Conservation (phyloP, 2,113 vertebrate species). For the Gnathonemus echidnorhynchus region DNA sequence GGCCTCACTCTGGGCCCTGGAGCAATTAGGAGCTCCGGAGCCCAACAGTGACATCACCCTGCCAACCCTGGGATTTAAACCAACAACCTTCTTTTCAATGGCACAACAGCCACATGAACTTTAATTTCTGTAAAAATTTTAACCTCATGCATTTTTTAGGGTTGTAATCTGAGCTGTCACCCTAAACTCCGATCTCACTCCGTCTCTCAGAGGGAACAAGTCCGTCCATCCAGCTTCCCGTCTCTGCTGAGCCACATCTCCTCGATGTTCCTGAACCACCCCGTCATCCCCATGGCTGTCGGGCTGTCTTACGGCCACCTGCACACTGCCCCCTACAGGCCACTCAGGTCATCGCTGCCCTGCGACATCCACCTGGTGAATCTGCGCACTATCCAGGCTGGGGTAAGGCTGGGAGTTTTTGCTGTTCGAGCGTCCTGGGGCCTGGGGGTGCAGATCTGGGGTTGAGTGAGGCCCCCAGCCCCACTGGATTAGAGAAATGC, state of each 20-base stretch:
- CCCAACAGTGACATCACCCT: background rate
- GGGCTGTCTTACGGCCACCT: constrained; percentile 36
- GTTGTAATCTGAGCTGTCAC: background rate
- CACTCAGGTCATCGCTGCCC: constrained; percentile 67
- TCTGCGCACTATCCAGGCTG: constrained; percentile 74
- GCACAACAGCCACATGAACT: background rate
- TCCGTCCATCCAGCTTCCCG: constrained; percentile 61
- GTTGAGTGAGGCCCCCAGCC: background rate
- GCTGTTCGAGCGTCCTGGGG: background rate
- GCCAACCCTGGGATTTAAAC: background rate
- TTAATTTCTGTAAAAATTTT: background rate
- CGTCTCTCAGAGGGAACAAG: constrained; percentile 57
- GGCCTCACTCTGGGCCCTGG: background rate
- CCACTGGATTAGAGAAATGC: background rate
- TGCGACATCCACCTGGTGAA: constrained; percentile 85
- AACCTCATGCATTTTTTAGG: background rate
- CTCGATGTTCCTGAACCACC: constrained; percentile 73
- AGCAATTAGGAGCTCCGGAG: too few relatives aligned
- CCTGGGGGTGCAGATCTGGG: background rate
- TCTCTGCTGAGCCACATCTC: constrained; percentile 77
- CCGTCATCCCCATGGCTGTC: constrained; percentile 65
- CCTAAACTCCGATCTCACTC: background rate
- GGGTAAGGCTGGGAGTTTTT: constrained; percentile 56
- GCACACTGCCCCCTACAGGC: constrained; percentile 59
- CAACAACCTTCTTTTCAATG: background rate